phyloP scores from a whole-genome alignment of 1,140 invertebrate species.

The Sitobion miscanthi region DNA sequence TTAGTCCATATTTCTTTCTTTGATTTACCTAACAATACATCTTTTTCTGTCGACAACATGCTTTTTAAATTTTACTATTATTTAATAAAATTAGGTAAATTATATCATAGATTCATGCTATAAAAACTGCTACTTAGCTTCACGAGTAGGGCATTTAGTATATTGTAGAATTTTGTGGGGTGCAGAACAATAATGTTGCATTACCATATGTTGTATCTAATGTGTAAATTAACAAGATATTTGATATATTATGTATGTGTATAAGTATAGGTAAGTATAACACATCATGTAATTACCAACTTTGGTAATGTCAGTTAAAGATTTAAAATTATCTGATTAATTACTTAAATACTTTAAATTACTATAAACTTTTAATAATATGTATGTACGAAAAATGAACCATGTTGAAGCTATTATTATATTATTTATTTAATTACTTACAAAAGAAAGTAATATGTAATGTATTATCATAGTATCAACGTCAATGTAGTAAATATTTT shows the following conservation, averaged over 20 bases:
- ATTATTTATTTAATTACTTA: constrained; percentile 14
- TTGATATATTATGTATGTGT: background rate
- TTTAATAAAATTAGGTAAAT: no score
- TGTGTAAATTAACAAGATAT: background rate
- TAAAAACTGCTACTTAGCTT: no score
- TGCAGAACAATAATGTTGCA: background rate
- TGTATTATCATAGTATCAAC: constrained; percentile 7
- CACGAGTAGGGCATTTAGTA: no score
- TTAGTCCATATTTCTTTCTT: no score
- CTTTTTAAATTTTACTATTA: no score
- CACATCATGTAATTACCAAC: background rate
- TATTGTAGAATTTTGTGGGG: no score
- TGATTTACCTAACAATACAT: no score
- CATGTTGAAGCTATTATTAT: background rate
- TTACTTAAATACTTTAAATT: background rate
- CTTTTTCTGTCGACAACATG: no score
- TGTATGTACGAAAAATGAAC: background rate
- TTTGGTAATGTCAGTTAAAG: background rate
- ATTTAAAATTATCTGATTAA: background rate
- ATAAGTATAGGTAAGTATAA: no score
- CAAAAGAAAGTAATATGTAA: no score
- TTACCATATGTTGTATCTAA: background rate
- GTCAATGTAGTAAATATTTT: background rate
- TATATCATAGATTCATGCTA: no score
- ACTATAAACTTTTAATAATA: background rate